These are phyloP conservation scores for Dermochelys coriacea DNA, from an alignment of 2,797 vertebrate genomes.

Conservation along the genomic window DNA sequence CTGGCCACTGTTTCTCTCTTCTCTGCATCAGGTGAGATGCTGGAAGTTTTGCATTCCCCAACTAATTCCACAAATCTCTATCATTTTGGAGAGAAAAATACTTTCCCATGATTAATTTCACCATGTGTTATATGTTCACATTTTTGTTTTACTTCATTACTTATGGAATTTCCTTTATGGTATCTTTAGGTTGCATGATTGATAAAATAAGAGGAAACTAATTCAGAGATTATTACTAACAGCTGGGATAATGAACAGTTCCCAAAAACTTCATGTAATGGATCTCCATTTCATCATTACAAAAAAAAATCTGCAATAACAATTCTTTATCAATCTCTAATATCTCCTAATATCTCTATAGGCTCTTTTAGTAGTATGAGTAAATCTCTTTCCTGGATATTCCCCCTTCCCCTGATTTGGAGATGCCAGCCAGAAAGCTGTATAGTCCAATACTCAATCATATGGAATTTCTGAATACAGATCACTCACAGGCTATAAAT, in stretches of 20 bases:
- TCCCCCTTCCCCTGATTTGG: background rate
- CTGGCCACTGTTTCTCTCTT: no score
- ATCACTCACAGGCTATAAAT: background rate
- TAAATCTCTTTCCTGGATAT: background rate
- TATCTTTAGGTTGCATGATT: background rate
- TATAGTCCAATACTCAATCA: background rate
- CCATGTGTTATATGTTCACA: background rate
- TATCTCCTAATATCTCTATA: background rate
- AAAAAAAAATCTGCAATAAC: no score
- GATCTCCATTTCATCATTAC: background rate
- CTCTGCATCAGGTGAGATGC: no score
- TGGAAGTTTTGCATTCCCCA: no score
- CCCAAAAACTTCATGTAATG: background rate
- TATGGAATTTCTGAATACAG: background rate
- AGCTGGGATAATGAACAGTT: background rate
- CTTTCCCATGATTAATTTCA: no score
- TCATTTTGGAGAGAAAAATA: no score
- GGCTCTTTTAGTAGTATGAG: background rate
- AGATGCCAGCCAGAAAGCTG: background rate
- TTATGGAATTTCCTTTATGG: background rate
- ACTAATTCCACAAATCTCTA: no score
- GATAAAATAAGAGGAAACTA: background rate
- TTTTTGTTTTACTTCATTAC: background rate
- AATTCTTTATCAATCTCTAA: background rate
- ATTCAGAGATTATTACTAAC: background rate